Base-by-base conservation (phyloP, 2,888 invertebrate species). In the Dioctria linearis region DNA sequence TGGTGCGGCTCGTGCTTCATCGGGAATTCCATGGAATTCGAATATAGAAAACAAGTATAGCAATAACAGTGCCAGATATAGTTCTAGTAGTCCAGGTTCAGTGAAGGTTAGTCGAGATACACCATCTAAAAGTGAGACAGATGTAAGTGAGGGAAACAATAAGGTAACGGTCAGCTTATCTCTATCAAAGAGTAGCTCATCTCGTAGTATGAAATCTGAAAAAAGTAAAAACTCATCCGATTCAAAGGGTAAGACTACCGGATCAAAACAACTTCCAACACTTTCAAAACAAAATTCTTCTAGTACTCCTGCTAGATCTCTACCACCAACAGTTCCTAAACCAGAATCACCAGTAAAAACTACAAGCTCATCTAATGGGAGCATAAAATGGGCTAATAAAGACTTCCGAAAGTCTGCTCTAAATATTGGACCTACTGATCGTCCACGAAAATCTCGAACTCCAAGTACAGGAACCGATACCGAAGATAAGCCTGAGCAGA, bases 341-440 rank as follows among this genome's bases (percentile, higher is more conserved):
- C 83, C 85, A 85, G 89, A 85, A 82, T 82, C 92, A 85, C 89
- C 88, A 82, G 85, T 85, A 3, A 89, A 88, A 73, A 86, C 82
- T 84, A 81, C 85, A 84, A 87, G 87, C n/a, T 90, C 91, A 82
- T 90, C 90, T 84, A 90, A 90, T 81, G 87, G 87, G 67, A 90
- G 90, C 6, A 81, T 83, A 51, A 91, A 90, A 79, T 86, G 86
- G 84, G 90, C 92, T 39, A 94, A 94, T 86, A 94, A 94, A 88
- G 94, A 94, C 86, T 94, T 93, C 84, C 90, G 94, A 51, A 94
- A 95, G 86, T 94, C 94, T 0, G 92, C 93, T 0, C 86, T 94
- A 11, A 95, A 94, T 87, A 93, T 94, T 89, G 91, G 90, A 65
- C 89, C 90, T 43, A 87, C 88, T 0, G 89, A 89, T 79, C 85